Conservation (phyloP, 2,797 vertebrate species). For the Acipenser ruthenus region DNA sequence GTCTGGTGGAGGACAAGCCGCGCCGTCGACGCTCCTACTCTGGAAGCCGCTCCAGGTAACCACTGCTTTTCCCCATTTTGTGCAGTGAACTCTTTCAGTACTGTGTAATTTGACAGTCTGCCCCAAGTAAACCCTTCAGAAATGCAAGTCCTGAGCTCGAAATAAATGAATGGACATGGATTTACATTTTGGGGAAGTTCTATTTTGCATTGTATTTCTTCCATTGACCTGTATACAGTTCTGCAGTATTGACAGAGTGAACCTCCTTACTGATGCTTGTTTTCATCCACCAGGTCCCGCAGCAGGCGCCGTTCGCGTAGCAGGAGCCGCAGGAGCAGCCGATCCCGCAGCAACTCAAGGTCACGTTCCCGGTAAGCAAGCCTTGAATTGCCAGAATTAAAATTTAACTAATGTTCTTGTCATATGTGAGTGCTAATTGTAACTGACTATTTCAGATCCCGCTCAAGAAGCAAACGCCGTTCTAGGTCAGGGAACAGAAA, state of each 20-base stretch:
- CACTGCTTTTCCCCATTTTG: neutral
- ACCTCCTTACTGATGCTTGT: neutral
- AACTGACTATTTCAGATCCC: constrained; percentile 41
- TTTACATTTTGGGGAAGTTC: neutral
- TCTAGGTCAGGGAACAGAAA: constrained; percentile 42
- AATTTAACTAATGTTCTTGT: neutral
- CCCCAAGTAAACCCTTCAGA: too few relatives aligned
- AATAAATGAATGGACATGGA: too few relatives aligned
- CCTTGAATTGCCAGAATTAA: neutral
- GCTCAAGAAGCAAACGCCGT: constrained; percentile 60
- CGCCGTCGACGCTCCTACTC: constrained; percentile 74
- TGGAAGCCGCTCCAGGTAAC: constrained; percentile 76
- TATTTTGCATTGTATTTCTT: too few relatives aligned
- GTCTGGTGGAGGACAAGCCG: constrained; percentile 78
- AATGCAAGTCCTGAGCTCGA: too few relatives aligned
- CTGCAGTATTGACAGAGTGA: too few relatives aligned
- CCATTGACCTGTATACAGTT: too few relatives aligned
- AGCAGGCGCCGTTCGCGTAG: constrained; percentile 73
- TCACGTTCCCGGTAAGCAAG: constrained; percentile 39
- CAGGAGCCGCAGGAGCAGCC: constrained; percentile 76
- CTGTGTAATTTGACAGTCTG: too few relatives aligned
- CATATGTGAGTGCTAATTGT: neutral
- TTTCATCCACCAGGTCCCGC: constrained; percentile 54
- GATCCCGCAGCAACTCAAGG: constrained; percentile 59
- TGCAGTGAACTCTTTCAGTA: neutral